Base-by-base conservation (phyloP, 2,888 invertebrate genomes). In the Cataglyphis rosenhaueri region DNA sequence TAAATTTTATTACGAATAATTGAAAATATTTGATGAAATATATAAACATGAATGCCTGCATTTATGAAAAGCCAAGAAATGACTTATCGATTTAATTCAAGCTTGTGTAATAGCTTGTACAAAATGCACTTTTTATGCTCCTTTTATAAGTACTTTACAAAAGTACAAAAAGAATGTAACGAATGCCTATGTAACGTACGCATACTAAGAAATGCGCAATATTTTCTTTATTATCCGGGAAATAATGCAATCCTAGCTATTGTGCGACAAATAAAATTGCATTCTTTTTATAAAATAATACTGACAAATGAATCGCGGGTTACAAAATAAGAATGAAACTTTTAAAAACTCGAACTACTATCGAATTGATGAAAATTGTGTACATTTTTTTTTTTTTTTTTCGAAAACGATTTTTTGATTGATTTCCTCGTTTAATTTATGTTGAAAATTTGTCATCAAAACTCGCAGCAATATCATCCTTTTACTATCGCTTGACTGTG, bases 121-220 rank as follows among this genome's bases (percentile, higher is more conserved):
- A 15, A 71, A 38, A 57, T 71, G 57, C 55, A 59, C 29, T 18
- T 59, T 71, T 71, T 38, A 41, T 57, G 32, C 48, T 57, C 41
- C 18, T 21, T n/a, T 25, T 52, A 18, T 12, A 57, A 55, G 1
- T 25, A 71, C 21, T 25, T 38, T 71, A 38, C 38, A 71, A 57
- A 57, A 35, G 32, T 25, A 59, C 0, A 5, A 71, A 59, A 44
- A 3, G 25, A 71, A 57, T 59, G 18, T 71, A 35, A 35, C 32
- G 38, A 71, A 57, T 41, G 18, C 38, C 38, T 21, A n/a, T 6
- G 18, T 71, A 70, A 68, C 0, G 4, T 3, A 41, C 21, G 5
- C 18, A 35, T 38, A 41, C 32, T 41, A 57, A 21, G 38, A 18
- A 38, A 41, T 25, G 12, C 25, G 18, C 18, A 48, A 70, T 70